These are phyloP conservation scores for Peromyscus eremicus DNA, from an alignment of 2,797 vertebrate genomes.

Conservation along the genomic window DNA sequence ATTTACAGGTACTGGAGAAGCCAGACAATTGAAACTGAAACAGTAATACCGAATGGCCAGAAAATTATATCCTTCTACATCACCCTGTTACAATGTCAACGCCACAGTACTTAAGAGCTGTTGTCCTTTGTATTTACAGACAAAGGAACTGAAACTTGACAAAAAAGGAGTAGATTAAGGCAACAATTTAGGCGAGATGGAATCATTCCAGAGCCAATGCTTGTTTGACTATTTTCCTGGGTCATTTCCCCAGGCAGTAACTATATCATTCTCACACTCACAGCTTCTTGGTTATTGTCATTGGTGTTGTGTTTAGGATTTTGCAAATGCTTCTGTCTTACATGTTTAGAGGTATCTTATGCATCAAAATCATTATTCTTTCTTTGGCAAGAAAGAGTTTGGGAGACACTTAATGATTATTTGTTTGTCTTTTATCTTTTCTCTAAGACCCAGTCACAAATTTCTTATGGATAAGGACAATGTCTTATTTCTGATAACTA, in stretches of 20 bases:
- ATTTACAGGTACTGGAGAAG: neutral
- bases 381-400: neutral
- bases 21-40: neutral
- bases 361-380: neutral
- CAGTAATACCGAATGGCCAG: neutral
- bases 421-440: neutral
- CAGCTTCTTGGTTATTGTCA: neutral
- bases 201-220: neutral
- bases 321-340: neutral
- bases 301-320: neutral
- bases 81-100: neutral
- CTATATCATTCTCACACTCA: neutral
- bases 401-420: neutral
- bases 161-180: neutral
- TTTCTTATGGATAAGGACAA: no score
- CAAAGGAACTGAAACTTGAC: neutral
- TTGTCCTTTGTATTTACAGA: neutral
- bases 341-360: neutral
- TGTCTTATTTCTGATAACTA: neutral
- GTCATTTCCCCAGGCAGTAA: neutral
- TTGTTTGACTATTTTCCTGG: neutral
- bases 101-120: neutral
- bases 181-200: neutral
- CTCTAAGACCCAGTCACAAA: neutral
- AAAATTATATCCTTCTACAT: neutral